Conservation (phyloP, 2,888 invertebrate genomes). For the Myopa testacea region DNA sequence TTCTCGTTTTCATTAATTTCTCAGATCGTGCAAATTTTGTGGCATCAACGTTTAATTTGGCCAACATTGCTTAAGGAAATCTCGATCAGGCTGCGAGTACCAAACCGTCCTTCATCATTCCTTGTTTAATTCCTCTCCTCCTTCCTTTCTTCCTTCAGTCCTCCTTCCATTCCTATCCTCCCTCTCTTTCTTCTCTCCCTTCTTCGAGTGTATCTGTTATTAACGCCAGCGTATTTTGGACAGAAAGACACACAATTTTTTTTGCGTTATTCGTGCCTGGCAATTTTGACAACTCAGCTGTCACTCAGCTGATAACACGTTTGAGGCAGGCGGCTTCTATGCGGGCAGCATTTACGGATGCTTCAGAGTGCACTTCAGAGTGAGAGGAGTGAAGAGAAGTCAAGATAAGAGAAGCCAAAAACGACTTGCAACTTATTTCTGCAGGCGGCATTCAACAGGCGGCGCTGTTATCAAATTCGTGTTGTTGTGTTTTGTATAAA, state of each 20-base stretch:
- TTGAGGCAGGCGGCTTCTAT: not conserved
- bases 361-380: too few relatives aligned
- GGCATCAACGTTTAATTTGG: slow-evolving; percentile 8
- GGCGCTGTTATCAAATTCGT: not conserved
- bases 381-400: too few relatives aligned
- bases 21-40: not conserved
- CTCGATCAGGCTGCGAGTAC: not conserved
- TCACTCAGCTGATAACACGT: slow-evolving; percentile 23
- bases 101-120: not conserved
- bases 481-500: not conserved
- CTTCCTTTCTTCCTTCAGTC: too few relatives aligned
- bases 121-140: too few relatives aligned
- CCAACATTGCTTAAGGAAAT: not conserved
- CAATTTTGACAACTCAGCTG: slow-evolving; percentile 34
- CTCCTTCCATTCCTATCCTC: not conserved
- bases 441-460: not conserved
- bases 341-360: slow-evolving; percentile 4
- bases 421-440: not conserved
- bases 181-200: not conserved
- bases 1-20: slow-evolving; percentile 2
- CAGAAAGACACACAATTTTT: not conserved
- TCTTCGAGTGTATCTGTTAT: too few relatives aligned
- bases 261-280: not conserved
- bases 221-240: too few relatives aligned
- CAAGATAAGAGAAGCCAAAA: not conserved